Evolutionary conservation across 2,888 invertebrate species (phyloP).

Genomic region (Pelosia muscerda): DNA sequence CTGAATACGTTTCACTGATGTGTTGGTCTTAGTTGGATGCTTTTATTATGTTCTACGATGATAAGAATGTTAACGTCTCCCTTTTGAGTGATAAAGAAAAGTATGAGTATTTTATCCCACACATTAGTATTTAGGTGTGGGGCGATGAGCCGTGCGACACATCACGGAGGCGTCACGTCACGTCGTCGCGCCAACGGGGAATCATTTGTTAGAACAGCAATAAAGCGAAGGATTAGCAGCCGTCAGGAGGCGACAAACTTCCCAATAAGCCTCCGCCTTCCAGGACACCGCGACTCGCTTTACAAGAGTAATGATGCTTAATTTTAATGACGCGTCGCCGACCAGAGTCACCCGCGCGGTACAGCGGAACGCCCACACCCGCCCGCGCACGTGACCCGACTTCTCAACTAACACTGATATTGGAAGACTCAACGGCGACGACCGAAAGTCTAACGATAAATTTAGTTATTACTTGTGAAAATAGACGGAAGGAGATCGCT

Average conservation of each 20-base stretch:
- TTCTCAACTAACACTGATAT: slow-evolving; percentile 75
- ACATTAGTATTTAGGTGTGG: slow-evolving; percentile 45
- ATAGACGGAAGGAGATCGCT: slow-evolving; percentile 86
- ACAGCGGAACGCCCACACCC: slow-evolving; percentile 56
- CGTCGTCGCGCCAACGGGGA: slow-evolving; percentile 51
- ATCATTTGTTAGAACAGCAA: slow-evolving; percentile 82
- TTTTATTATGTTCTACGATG: slow-evolving; percentile 26
- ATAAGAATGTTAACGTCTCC: not conserved
- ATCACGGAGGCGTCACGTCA: slow-evolving; percentile 54
- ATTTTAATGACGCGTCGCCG: slow-evolving; percentile 85
- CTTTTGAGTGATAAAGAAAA: slow-evolving; percentile 16
- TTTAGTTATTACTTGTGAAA: slow-evolving; percentile 87
- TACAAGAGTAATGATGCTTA: slow-evolving; percentile 86
- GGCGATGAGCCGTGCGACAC: slow-evolving; percentile 39
- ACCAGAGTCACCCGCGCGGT: slow-evolving; percentile 62
- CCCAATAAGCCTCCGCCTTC: slow-evolving; percentile 78
- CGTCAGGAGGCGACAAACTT: slow-evolving; percentile 77
- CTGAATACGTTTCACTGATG: slow-evolving; percentile 55
- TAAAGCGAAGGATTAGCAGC: slow-evolving; percentile 80
- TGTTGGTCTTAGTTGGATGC: slow-evolving; percentile 37
- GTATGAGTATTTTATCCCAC: slow-evolving; percentile 34
- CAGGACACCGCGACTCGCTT: slow-evolving; percentile 75
- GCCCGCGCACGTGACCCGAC: slow-evolving; percentile 75
- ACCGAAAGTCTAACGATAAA: slow-evolving; percentile 85
- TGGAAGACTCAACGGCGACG: slow-evolving; percentile 77